Evolutionary conservation across 2,888 invertebrate species (phyloP), one percentile per base, ranked within the genome.

Genomic region (Parnassius mnemosyne): DNA sequence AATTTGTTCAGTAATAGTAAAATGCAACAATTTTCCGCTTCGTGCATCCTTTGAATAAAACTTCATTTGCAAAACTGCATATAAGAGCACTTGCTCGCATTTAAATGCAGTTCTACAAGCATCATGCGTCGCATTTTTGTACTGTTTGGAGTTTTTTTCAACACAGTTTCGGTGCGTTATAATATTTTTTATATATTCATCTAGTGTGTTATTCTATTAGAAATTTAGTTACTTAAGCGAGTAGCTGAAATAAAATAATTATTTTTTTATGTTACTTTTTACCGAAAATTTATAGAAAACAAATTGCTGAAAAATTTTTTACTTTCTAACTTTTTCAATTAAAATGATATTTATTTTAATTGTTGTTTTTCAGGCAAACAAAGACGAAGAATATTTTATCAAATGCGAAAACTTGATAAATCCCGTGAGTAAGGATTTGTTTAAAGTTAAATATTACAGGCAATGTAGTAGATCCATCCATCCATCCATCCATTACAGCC

Each of bases 21-120:
- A 58, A 58, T 52, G 58, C n/a, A 52, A 46, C 58, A 58, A 58
- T 58, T 58, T 58, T 58, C 52, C 58, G 41, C 58, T 52, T 51
- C 44, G 44, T 52, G 58, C 42, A 52, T n/a, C 20, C 52, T 20
- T 34, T 58, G 51, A 51, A 58, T 58, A 52, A 58, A 58, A 58
- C 34, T 58, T 58, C 44, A 52, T 52, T 51, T 52, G 52, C 58
- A 58, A 58, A 58, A 52, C 58, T 58, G 44, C 44, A 58, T 58
- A 58, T 58, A 58, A 58, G 44, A 52, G 49, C 20, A 41, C 51
- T 52, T n/a, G 20, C n/a, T n/a, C 9, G 52, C 52, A 53, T 53
- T 58, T 46, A 52, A 58, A 58, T 52, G 20, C 52, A 46, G 58
- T 52, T 58, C 13, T 44, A 43, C 16, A 25, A 52, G 51, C 44